Conservation (phyloP, 2,888 invertebrate genomes). For the Bugulina stolonifera region DNA sequence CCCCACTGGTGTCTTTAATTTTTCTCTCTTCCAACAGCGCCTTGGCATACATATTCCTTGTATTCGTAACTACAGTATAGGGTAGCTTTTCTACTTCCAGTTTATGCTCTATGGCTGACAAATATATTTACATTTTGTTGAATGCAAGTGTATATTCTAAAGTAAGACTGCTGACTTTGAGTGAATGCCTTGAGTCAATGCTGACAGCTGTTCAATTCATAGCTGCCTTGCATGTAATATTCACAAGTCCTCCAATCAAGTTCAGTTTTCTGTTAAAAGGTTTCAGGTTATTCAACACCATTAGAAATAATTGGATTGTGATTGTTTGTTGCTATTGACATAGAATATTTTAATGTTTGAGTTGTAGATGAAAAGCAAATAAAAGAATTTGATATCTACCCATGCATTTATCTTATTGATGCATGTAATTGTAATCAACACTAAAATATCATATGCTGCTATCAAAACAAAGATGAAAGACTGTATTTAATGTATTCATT, state of each 20-base stretch:
- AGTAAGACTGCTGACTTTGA: too few species aligned
- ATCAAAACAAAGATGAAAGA: background rate
- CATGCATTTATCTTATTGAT: background rate
- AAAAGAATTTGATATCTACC: background rate
- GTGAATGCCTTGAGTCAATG: too few species aligned
- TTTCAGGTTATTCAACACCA: background rate
- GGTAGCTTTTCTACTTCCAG: too few species aligned
- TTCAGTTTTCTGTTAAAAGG: too few species aligned
- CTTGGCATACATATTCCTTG: background rate
- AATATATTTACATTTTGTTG: too few species aligned
- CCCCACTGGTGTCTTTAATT: background rate
- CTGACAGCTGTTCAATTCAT: too few species aligned
- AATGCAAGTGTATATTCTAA: too few species aligned
- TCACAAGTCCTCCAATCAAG: too few species aligned
- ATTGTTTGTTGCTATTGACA: conserved; percentile 15
- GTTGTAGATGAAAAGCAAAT: background rate
- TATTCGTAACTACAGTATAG: background rate
- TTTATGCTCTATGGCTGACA: too few species aligned
- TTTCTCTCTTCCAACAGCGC: background rate
- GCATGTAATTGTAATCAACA: background rate
- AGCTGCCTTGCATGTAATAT: too few species aligned
- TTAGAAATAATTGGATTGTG: background rate
- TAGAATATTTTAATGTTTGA: background rate
- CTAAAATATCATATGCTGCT: background rate
- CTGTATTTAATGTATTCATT: too few species aligned